Evolutionary conservation across 2,888 invertebrate genomes (phyloP).

Genomic region (Parnassius mnemosyne): DNA sequence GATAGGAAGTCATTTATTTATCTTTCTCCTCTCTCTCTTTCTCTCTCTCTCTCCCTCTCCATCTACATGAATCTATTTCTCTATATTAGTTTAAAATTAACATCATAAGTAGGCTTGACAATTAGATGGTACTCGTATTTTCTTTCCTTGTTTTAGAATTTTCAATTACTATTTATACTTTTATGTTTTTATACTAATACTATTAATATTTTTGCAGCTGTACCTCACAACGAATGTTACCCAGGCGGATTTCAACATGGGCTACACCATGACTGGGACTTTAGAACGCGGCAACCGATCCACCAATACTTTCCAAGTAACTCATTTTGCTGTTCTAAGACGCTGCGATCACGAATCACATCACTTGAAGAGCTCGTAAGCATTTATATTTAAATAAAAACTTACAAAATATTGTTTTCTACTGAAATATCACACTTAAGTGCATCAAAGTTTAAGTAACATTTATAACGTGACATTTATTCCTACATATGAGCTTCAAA

Average conservation of each 20-base stretch:
- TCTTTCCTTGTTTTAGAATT: too few species aligned
- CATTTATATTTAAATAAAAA: not conserved
- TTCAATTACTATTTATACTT: not conserved
- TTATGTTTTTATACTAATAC: not conserved
- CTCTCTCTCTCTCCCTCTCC: too few species aligned
- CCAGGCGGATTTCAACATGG: constrained; percentile 93
- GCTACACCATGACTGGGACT: constrained; percentile 93
- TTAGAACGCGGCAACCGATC: constrained; percentile 89
- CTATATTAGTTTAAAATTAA: too few species aligned
- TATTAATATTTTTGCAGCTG: constrained; percentile 67
- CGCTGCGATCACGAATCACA: constrained; percentile 86
- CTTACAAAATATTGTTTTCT: not conserved
- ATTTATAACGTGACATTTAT: not conserved
- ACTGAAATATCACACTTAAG: not conserved
- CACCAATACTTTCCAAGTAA: constrained; percentile 89
- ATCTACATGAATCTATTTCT: too few species aligned
- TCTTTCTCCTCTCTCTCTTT: too few species aligned
- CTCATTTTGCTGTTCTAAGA: constrained; percentile 92
- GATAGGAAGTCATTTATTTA: too few species aligned
- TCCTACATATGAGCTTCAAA: constrained; percentile 3
- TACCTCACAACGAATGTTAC: constrained; percentile 92
- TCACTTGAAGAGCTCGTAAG: constrained; percentile 65
- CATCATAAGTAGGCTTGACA: too few species aligned
- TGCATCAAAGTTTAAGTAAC: not conserved
- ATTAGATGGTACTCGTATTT: too few species aligned